A percentile compares a stretch with the other conserved stretches of the same genome.
phyloP scores from a whole-genome alignment of 2,888 invertebrate species.

The Pheosia tremula region DNA sequence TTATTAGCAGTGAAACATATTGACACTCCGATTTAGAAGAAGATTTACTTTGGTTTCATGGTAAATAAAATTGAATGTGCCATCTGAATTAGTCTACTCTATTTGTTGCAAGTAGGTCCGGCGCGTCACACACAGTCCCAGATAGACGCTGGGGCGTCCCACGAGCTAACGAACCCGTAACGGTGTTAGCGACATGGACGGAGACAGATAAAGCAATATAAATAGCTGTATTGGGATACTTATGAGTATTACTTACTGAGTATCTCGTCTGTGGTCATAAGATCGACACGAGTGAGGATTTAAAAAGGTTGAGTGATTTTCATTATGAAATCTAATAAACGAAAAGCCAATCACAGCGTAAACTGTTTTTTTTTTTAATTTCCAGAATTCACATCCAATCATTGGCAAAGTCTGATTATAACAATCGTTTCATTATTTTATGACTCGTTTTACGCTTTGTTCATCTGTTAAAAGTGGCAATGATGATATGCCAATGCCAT shows the following conservation, averaged over 20 bases:
- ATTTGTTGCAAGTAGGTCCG: constrained; percentile 25
- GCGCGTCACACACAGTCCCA: constrained; percentile 13
- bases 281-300: constrained; percentile 28
- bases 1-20: not conserved
- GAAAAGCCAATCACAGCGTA: too few relatives aligned
- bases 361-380: too few relatives aligned
- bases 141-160: constrained; percentile 35
- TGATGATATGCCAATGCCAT: too few relatives aligned
- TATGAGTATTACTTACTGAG: constrained; percentile 14
- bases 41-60: not conserved
- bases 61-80: not conserved
- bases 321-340: too few relatives aligned
- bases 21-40: not conserved
- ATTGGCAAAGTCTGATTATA: too few relatives aligned
- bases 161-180: constrained; percentile 24
- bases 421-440: too few relatives aligned
- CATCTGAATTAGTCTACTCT: not conserved
- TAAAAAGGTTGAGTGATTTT: too few relatives aligned
- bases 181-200: constrained; percentile 40
- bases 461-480: too few relatives aligned
- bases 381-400: too few relatives aligned
- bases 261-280: constrained; percentile 38
- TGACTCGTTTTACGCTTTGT: too few relatives aligned
- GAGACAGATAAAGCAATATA: constrained; percentile 51
- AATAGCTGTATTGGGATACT: constrained; percentile 50